Percentiles rank a stretch among this genome's conserved stretches.
Evolutionary conservation across 2,113 vertebrate species (phyloP).

Genomic region (Nycticryphes semicollaris): DNA sequence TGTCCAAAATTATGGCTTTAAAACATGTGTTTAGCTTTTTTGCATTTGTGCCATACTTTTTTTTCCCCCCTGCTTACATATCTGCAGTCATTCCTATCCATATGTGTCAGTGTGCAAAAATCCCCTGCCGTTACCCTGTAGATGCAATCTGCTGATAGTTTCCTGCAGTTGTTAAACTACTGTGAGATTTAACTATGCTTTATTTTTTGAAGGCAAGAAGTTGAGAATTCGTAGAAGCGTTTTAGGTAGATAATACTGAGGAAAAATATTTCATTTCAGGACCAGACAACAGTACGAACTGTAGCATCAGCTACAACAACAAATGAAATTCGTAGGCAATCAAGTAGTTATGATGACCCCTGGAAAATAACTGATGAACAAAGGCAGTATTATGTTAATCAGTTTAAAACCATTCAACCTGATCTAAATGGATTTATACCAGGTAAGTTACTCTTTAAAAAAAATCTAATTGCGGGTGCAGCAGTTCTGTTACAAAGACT

Average conservation of each 20-base stretch:
- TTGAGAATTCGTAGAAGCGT: conserved; percentile 49
- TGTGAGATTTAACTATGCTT: conserved; percentile 58
- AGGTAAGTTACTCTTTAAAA: conserved; percentile 80
- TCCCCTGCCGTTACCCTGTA: conserved; percentile 29
- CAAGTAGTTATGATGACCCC: conserved; percentile 94
- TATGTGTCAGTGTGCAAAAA: conserved; percentile 58
- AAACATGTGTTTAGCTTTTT: conserved; percentile 70
- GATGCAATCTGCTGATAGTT: conserved; percentile 37
- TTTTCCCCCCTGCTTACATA: conserved; percentile 71
- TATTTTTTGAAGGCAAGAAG: conserved; percentile 65
- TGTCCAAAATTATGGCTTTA: not conserved
- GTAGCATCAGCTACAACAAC: conserved; percentile 86
- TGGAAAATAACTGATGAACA: conserved; percentile 99
- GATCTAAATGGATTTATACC: conserved; percentile 98
- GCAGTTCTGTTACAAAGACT: conserved; percentile 18
- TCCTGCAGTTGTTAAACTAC: conserved; percentile 44
- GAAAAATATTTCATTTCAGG: conserved; percentile 83
- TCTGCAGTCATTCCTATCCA: conserved; percentile 62
- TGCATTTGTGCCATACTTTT: conserved; percentile 54
- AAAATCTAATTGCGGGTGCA: conserved; percentile 35
- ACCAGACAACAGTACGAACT: conserved; percentile 92
- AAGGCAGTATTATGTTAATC: conserved; percentile 99
- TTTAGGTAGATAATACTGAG: conserved; percentile 75
- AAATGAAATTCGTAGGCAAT: conserved; percentile 98
- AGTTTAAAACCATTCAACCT: conserved; percentile 98